phyloP scores from a whole-genome alignment of 2,113 vertebrate genomes.

The Eurystomus gularis region DNA sequence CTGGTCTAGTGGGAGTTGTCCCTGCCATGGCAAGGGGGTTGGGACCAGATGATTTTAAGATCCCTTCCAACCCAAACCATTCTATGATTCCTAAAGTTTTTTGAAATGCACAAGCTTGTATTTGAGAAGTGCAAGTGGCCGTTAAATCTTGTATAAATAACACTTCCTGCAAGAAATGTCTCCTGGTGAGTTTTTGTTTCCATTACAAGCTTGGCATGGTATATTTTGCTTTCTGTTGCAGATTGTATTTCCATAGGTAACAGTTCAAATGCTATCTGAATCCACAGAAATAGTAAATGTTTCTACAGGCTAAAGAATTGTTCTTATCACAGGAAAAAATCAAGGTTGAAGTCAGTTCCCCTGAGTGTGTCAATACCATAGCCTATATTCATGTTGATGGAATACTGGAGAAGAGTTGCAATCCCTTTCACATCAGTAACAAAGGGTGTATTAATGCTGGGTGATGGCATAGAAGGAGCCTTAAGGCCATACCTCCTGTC shows the following conservation, averaged over 20 bases:
- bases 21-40: too few species aligned
- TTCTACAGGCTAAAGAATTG: background rate
- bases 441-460: background rate
- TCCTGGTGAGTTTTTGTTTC: background rate
- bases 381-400: background rate
- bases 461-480: background rate
- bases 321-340: background rate
- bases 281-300: background rate
- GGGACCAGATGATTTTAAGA: too few species aligned
- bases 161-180: background rate
- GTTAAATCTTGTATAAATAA: background rate
- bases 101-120: background rate
- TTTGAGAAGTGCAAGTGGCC: background rate
- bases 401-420: background rate
- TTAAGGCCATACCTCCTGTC: background rate
- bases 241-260: background rate
- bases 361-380: accelerated
- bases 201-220: background rate
- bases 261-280: background rate
- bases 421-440: background rate
- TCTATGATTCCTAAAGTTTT: background rate
- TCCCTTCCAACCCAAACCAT: too few species aligned
- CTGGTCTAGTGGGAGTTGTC: too few species aligned
- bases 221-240: background rate
- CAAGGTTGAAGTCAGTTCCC: background rate